phyloP scores from a whole-genome alignment of 2,797 vertebrate species.

The Alfaro cultratus region DNA sequence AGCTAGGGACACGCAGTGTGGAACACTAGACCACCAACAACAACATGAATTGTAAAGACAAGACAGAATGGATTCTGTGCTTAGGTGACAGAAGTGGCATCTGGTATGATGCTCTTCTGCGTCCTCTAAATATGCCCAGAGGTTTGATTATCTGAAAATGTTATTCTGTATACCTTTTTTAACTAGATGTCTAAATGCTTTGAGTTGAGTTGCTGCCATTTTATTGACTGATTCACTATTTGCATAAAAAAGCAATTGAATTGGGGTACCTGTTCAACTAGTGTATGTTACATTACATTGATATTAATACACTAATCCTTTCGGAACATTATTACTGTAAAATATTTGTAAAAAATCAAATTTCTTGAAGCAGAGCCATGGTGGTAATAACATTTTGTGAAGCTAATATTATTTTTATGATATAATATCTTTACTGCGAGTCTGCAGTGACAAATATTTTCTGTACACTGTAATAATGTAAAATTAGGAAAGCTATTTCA shows the following conservation, averaged over 20 bases:
- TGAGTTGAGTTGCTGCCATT: background rate
- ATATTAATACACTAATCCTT: background rate
- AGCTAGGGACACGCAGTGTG: background rate
- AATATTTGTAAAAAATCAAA: background rate
- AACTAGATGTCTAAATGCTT: background rate
- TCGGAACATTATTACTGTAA: background rate
- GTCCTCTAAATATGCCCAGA: background rate
- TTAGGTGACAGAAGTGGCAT: background rate
- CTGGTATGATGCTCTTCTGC: background rate
- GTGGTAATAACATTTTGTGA: background rate
- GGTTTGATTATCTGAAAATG: background rate
- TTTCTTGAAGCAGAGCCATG: background rate
- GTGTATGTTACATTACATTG: background rate
- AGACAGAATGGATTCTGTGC: background rate
- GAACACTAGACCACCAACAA: background rate
- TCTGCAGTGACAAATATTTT: background rate
- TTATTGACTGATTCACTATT: background rate
- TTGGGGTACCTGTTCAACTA: background rate
- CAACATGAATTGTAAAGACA: background rate
- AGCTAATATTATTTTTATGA: background rate
- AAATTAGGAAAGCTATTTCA: background rate
- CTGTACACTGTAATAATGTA: background rate
- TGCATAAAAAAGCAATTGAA: background rate
- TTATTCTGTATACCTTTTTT: background rate
- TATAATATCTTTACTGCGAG: background rate